Percentiles rank a stretch among this genome's conserved stretches.
phyloP scores from a whole-genome alignment of 2,888 invertebrate genomes.

The Brachyptera putata region DNA sequence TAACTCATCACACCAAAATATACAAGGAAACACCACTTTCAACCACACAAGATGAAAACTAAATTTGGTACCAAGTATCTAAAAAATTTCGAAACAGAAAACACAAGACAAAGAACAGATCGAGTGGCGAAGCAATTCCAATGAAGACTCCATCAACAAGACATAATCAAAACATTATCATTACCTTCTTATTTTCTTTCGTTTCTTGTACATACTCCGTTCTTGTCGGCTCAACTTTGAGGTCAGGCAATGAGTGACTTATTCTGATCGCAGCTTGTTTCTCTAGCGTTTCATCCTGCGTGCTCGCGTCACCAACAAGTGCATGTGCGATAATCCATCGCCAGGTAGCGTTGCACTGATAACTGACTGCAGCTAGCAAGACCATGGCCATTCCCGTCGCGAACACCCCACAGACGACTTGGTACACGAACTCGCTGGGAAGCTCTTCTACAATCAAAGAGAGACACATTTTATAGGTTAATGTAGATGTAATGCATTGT shows the following conservation, averaged over 20 bases:
- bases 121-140: too few relatives aligned
- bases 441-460: constrained; percentile 9
- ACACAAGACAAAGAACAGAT: too few relatives aligned
- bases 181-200: constrained; percentile 68
- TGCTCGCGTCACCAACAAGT: constrained; percentile 26
- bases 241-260: constrained; percentile 70
- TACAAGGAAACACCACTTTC: too few relatives aligned
- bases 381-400: constrained; percentile 62
- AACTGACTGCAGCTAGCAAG: constrained; percentile 64
- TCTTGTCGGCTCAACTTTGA: constrained; percentile 64
- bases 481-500: too few relatives aligned
- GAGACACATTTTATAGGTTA: too few relatives aligned
- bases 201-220: constrained; percentile 64
- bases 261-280: constrained; percentile 67
- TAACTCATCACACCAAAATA: too few relatives aligned
- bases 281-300: constrained; percentile 28
- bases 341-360: constrained; percentile 71
- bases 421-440: constrained; percentile 29
- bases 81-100: too few relatives aligned
- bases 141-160: too few relatives aligned
- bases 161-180: too few relatives aligned
- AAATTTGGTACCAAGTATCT: too few relatives aligned
- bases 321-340: constrained; percentile 61
- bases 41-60: too few relatives aligned
- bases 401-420: constrained; percentile 53